phyloP scores from a whole-genome alignment of 2,113 vertebrate species.

The Seriola dumerili region DNA sequence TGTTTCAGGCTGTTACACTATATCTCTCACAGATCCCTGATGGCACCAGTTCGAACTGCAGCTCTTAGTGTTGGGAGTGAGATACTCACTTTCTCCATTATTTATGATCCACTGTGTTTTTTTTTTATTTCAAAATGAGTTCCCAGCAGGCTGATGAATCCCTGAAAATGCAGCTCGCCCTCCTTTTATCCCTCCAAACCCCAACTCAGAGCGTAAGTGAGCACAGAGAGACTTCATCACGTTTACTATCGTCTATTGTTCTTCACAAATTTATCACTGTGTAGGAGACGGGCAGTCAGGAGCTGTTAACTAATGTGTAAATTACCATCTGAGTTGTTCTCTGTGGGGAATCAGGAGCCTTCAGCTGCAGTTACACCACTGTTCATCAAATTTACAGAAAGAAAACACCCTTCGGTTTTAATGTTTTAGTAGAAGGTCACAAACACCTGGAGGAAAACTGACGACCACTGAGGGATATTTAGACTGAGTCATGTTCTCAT shows the following conservation, averaged over 20 bases:
- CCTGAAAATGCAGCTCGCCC: background rate
- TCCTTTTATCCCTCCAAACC: background rate
- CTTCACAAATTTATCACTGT: background rate
- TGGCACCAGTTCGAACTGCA: background rate
- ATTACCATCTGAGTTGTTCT: background rate
- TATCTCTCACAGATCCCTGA: background rate
- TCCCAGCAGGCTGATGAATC: slow-evolving; percentile 27
- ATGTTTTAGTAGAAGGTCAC: slow-evolving; percentile 8
- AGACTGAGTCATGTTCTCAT: background rate
- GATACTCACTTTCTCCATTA: slow-evolving; percentile 23
- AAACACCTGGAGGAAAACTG: background rate
- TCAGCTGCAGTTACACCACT: too few species aligned
- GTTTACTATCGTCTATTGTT: background rate
- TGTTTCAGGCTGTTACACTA: background rate
- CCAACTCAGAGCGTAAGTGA: background rate
- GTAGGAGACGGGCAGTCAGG: background rate
- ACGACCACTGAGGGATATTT: background rate
- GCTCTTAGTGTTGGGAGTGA: background rate
- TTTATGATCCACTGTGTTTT: slow-evolving; percentile 20
- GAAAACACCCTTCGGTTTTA: background rate
- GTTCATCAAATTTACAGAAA: background rate
- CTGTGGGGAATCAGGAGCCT: background rate
- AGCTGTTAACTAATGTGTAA: background rate
- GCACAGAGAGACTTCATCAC: background rate
- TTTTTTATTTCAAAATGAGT: background rate